Evolutionary conservation across 2,888 invertebrate genomes (phyloP), one percentile per base, ranked within the genome.

Genomic region (Bembecia ichneumoniformis): DNA sequence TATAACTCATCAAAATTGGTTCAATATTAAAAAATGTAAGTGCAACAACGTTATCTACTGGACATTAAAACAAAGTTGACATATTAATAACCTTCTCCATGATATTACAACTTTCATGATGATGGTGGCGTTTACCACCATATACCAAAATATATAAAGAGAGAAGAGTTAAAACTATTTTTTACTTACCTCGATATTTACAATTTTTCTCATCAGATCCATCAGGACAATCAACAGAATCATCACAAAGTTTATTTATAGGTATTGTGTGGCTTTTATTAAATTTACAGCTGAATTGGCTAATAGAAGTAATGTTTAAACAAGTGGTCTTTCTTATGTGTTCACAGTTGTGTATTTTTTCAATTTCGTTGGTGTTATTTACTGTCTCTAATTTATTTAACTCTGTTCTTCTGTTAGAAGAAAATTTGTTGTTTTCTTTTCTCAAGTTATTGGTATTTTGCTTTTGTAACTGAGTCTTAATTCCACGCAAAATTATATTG

Each of bases 141-240:
- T n/a, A n/a, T n/a, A n/a, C n/a, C n/a, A 5, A 7, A 28, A 9
- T 28, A 28, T 9, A 28, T 28, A 28, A 28, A 28, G 7, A 9
- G 9, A 20, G 20, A 20, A 20, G 20, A 17, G 1, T 20, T 20
- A 5, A 20, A 4, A 17, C 17, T 17, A 17, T 17, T 5, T 20
- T 7, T 9, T 40, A 40, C 13, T 49, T 59, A 81, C 79, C 77
- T 69, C 74, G 66, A 49, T 55, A 50, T 43, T 58, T 54, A 58
- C 81, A 83, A 51, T 74, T 58, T 28, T 51, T 56, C 68, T 84
- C 84, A 54, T 84, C 83, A 2, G 74, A 66, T 53, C 55, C 58
- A 53, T 75, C 73, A 1, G 55, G 44, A 47, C 84, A 84, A 47
- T 83, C 75, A 28, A 51, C 43, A 1, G 58, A 53, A 35, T 74